Conservation (phyloP, 2,797 vertebrate genomes). For the Brachyalestes nurse region DNA sequence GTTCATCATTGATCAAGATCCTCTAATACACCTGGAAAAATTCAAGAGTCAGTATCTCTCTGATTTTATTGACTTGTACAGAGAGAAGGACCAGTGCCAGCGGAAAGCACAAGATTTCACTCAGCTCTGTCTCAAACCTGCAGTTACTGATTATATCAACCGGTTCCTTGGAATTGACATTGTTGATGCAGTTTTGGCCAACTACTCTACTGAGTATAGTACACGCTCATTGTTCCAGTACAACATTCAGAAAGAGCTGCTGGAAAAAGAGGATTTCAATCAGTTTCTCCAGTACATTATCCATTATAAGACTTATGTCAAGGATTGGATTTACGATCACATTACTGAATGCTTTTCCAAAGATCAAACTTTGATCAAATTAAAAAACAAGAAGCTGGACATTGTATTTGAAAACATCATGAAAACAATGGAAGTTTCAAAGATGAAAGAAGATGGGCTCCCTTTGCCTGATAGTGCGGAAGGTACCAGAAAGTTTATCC, state of each 20-base stretch:
- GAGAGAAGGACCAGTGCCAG: slow-evolving; percentile 54
- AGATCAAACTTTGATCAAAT: background rate
- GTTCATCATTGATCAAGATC: slow-evolving; percentile 36
- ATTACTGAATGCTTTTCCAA: slow-evolving; percentile 38
- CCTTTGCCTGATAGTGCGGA: slow-evolving; percentile 36
- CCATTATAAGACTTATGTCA: slow-evolving; percentile 63
- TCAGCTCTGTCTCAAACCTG: slow-evolving; percentile 65
- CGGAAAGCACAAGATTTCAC: slow-evolving; percentile 63
- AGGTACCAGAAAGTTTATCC: slow-evolving; percentile 54
- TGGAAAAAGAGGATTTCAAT: slow-evolving; percentile 37
- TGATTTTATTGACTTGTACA: slow-evolving; percentile 64
- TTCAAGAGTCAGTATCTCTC: slow-evolving; percentile 54
- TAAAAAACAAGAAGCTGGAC: too few relatives aligned
- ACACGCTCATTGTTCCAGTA: slow-evolving; percentile 65
- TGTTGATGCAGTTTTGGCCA: slow-evolving; percentile 62
- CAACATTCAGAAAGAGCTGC: slow-evolving; percentile 59
- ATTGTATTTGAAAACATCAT: background rate
- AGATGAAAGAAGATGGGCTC: background rate
- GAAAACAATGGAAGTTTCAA: background rate
- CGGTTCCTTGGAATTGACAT: slow-evolving; percentile 65
- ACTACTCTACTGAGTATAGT: slow-evolving; percentile 51
- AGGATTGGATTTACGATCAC: slow-evolving; percentile 61
- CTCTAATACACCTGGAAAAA: slow-evolving; percentile 40
- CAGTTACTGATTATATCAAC: slow-evolving; percentile 55
- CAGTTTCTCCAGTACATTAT: slow-evolving; percentile 54